Percentiles rank a stretch among this genome's conserved stretches.
phyloP scores from a whole-genome alignment of 2,888 invertebrate genomes.

The Sesia apiformis region DNA sequence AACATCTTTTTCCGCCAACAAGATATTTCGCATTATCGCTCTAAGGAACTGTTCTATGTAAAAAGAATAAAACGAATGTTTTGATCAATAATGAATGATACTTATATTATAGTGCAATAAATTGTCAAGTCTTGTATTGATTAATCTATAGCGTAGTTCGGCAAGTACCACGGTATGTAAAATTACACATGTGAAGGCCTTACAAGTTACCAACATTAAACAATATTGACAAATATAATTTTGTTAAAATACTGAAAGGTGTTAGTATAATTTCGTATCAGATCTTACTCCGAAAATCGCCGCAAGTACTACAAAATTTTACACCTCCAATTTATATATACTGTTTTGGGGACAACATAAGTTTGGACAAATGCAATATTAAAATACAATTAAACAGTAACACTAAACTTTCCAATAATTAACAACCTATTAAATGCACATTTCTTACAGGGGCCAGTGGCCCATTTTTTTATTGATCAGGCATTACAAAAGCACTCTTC shows the following conservation, averaged over 20 bases:
- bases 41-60: conserved; percentile 25
- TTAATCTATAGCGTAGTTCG: conserved; percentile 24
- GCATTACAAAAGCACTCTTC: conserved; percentile 2
- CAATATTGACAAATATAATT: neutral
- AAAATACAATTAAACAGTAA: conserved; percentile 60
- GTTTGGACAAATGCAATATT: conserved; percentile 11
- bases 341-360: too few species aligned
- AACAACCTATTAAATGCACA: conserved; percentile 72
- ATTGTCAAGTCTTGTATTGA: conserved; percentile 43
- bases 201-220: too few species aligned
- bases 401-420: conserved; percentile 63
- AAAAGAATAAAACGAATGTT: conserved; percentile 27
- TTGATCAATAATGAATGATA: conserved; percentile 24
- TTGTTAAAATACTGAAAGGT: neutral
- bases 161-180: too few species aligned
- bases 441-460: conserved; percentile 40
- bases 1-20: conserved; percentile 41
- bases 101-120: conserved; percentile 34
- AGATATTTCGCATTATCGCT: conserved; percentile 18
- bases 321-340: too few species aligned
- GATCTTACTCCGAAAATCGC: neutral
- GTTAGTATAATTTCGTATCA: neutral
- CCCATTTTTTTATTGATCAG: conserved; percentile 20
- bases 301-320: too few species aligned
- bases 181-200: too few species aligned